Evolutionary conservation across 2,797 vertebrate species (phyloP), one percentile per base, ranked within the genome.

Genomic region (Onychomys leucogaster): DNA sequence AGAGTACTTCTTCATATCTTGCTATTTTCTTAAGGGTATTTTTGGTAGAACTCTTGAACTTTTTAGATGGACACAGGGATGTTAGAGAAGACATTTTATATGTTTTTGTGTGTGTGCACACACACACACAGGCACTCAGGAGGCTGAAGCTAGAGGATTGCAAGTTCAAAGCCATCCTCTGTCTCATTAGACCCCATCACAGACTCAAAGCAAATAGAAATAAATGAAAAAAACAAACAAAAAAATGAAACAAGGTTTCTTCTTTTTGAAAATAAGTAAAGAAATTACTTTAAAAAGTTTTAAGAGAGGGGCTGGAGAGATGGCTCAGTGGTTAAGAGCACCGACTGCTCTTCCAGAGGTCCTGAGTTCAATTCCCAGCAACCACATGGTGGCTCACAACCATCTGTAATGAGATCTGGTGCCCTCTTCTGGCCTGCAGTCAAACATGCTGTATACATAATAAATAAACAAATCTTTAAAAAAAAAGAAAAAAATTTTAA

Each of bases 181-280:
- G 3, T 52, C 23, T 37, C n/a, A 63, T 63, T 25, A 78, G 41
- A 57, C 63, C n/a, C 25, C 5, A 71, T 17, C 52, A 86, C 55
- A 76, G 59, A 78, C 32, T n/a, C 17, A 63, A 37, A 89, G 12
- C 49, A 73, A 32, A 49, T 75, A 76, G 75, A 37, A 34, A 91
- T 75, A 87, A 55, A 37, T 12, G 43, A 71, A 69, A 88, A 88
- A 43, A 46, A 43, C 49, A 92, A 21, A 69, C 61, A 90, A 37
- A 46, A 43, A 49, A 92, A 21, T 2, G 16, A 52, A 19, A 1
- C 16, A 25, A 52, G 34, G 25, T 52, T 34, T 86, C 49, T 96
- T 92, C 57, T 96, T 41, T 90, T 93, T 88, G 27, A 37, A 84
- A 95, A 93, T 16, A 93, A 94, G 76, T 37, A 77, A 67, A 78